These are phyloP conservation scores for Agraylea sexmaculata DNA, from an alignment of 1,140 invertebrate genomes.

Conservation along the genomic window DNA sequence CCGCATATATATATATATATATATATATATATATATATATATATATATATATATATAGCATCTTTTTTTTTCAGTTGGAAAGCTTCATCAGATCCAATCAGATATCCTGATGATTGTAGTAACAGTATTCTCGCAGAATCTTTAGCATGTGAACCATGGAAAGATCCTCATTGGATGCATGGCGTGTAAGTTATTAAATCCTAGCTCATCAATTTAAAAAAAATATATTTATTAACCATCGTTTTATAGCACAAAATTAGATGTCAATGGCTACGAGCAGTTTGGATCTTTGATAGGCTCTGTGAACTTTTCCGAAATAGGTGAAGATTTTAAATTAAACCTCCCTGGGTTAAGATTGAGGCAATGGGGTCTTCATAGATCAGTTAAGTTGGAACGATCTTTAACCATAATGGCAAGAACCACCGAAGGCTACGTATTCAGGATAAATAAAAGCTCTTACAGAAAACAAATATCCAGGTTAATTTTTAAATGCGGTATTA, in stretches of 20 bases:
- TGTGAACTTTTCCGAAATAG: constrained; percentile 26
- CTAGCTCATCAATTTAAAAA: constrained; percentile 10
- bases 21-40: constrained; percentile 1
- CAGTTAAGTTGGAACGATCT: constrained; percentile 23
- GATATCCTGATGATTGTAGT: constrained; percentile 39
- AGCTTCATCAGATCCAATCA: constrained; percentile 35
- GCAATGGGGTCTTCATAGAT: constrained; percentile 29
- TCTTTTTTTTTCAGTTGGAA: constrained; percentile 42
- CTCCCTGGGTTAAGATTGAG: constrained; percentile 19
- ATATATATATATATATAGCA: constrained; percentile 7
- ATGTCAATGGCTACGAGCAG: constrained; percentile 36
- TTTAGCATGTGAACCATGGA: constrained; percentile 44
- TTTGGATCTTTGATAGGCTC: constrained; percentile 39
- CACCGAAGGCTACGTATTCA: constrained; percentile 33
- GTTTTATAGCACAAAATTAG: constrained; percentile 22
- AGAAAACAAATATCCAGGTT: constrained; percentile 36
- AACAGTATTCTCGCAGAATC: constrained; percentile 36
- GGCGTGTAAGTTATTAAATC: constrained; percentile 24
- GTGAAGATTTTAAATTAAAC: constrained; percentile 13
- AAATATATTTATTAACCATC: too few species aligned
- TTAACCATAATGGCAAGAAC: constrained; percentile 27
- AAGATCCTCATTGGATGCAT: constrained; percentile 29
- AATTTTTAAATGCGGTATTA: constrained; percentile 20
- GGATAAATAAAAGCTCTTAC: constrained; percentile 28
- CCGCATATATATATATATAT: constrained; percentile 3